Percentiles rank a stretch among this genome's conserved stretches.
Conservation (phyloP, 2,888 invertebrate species). For the Erannis defoliaria region DNA sequence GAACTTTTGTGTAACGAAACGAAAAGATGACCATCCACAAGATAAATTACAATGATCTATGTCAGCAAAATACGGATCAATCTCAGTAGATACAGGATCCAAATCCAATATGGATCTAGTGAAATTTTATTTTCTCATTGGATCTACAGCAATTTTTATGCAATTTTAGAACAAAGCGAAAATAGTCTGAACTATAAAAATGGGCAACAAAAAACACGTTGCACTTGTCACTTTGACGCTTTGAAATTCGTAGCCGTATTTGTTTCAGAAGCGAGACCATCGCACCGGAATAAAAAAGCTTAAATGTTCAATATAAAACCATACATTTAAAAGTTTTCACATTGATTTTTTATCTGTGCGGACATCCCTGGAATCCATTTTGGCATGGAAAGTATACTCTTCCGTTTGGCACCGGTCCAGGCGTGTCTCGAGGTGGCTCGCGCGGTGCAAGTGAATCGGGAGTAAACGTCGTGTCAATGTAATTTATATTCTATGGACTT, state of each 20-base stretch:
- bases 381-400: constrained; percentile 66
- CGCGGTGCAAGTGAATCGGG: constrained; percentile 53
- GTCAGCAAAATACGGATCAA: not conserved
- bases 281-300: constrained; percentile 37
- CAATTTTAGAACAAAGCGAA: constrained; percentile 9
- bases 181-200: constrained; percentile 6
- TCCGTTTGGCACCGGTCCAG: constrained; percentile 62
- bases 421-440: constrained; percentile 55
- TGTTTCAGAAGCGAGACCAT: constrained; percentile 13
- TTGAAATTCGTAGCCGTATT: constrained; percentile 14
- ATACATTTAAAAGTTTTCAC: constrained; percentile 55
- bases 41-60: too few species aligned
- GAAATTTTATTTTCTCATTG: too few species aligned
- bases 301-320: constrained; percentile 40
- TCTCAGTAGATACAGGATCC: too few species aligned
- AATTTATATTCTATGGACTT: constrained; percentile 28
- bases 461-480: constrained; percentile 23
- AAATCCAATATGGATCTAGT: too few species aligned
- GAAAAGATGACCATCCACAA: too few species aligned
- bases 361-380: constrained; percentile 59
- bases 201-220: constrained; percentile 14
- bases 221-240: constrained; percentile 24
- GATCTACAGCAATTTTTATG: not conserved
- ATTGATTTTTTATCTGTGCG: constrained; percentile 58
- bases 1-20: too few species aligned